phyloP scores from a whole-genome alignment of 2,888 invertebrate species.

The Globia sparganii region DNA sequence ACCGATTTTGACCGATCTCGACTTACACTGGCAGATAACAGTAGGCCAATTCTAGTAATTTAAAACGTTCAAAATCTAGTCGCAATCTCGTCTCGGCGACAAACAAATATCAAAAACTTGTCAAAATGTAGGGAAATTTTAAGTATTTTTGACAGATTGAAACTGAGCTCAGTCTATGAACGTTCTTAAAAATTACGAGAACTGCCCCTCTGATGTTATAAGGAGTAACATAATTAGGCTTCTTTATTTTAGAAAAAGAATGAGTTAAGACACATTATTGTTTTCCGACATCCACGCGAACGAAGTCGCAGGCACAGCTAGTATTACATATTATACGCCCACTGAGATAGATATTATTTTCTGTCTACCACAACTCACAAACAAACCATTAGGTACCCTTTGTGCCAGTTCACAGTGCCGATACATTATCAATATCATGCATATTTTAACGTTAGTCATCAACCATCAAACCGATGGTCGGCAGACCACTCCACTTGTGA shows the following conservation, averaged over 20 bases:
- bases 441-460: slow-evolving; percentile 42
- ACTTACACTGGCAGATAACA: too few species aligned
- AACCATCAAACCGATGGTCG: background rate
- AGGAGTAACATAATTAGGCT: background rate
- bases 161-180: too few species aligned
- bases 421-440: slow-evolving; percentile 48
- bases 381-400: slow-evolving; percentile 45
- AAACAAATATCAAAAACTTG: too few species aligned
- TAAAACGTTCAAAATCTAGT: too few species aligned
- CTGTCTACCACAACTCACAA: slow-evolving; percentile 30
- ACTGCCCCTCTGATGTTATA: background rate
- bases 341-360: slow-evolving; percentile 32
- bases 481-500: slow-evolving; percentile 34
- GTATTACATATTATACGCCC: slow-evolving; percentile 40
- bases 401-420: slow-evolving; percentile 33
- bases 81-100: too few species aligned
- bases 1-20: too few species aligned
- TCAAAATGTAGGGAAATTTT: too few species aligned
- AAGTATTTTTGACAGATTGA: too few species aligned
- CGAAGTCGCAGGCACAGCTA: background rate
- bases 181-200: too few species aligned
- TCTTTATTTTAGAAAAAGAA: background rate
- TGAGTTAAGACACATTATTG: background rate
- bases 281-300: background rate
- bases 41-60: too few species aligned